Conservation (phyloP, 2,888 invertebrate genomes). For the Cordilura impudica region DNA sequence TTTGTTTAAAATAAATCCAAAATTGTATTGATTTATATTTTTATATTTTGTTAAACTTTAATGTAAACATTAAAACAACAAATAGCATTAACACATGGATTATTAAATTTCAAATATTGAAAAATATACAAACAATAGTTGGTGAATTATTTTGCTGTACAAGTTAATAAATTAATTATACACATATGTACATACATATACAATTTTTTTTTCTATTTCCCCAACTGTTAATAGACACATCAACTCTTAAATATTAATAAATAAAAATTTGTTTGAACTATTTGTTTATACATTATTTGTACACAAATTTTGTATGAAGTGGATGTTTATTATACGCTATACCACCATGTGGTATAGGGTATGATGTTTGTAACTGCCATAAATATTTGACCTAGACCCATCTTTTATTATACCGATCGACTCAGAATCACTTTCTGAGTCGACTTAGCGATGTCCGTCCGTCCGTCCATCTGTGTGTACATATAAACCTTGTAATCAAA, state of each 20-base stretch:
- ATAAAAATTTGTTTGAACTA: slow-evolving; percentile 18
- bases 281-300: slow-evolving; percentile 25
- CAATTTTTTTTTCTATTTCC: background rate
- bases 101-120: background rate
- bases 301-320: background rate
- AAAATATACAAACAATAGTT: background rate
- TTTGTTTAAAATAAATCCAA: background rate
- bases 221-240: slow-evolving; percentile 31
- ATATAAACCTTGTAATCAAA: no score
- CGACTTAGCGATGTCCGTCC: no score
- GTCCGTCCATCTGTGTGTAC: no score
- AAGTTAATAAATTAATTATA: background rate
- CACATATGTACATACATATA: background rate
- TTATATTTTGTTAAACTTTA: slow-evolving; percentile 44
- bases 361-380: no score
- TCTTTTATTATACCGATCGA: no score
- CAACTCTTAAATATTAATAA: slow-evolving; percentile 26
- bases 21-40: slow-evolving; percentile 31
- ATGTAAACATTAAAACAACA: slow-evolving; percentile 44
- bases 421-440: no score
- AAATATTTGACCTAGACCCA: no score
- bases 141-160: background rate
- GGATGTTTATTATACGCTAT: no score
- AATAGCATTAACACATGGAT: slow-evolving; percentile 13
- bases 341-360: no score